These are phyloP conservation scores for Pogonognathellus flavescens DNA, from an alignment of 1,140 invertebrate species.

Conservation along the genomic window DNA sequence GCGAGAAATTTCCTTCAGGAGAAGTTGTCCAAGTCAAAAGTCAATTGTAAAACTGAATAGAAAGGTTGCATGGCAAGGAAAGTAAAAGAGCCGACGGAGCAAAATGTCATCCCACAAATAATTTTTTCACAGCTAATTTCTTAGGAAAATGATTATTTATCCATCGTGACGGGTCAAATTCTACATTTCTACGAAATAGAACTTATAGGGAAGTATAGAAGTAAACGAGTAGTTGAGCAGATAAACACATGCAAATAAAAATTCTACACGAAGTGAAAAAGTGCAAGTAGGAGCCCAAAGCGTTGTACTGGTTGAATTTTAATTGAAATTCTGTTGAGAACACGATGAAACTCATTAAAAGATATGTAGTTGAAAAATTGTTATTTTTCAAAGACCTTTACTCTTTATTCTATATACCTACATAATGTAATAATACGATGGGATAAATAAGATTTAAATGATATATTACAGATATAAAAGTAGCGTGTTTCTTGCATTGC, in stretches of 20 bases:
- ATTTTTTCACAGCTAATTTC: conserved; percentile 1
- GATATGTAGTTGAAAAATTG: neutral
- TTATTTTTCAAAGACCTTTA: conserved; percentile 9
- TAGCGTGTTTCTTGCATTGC: conserved; percentile 22
- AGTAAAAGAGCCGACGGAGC: neutral
- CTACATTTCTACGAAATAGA: neutral
- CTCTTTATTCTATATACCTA: neutral
- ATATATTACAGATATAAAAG: neutral
- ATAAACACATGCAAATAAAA: neutral
- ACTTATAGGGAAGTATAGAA: neutral
- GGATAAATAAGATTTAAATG: conserved; percentile 19
- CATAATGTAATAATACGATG: conserved; percentile 7
- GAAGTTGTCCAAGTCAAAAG: too few relatives aligned
- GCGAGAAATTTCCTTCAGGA: too few relatives aligned
- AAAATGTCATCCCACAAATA: neutral
- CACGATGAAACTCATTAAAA: neutral
- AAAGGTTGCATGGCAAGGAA: neutral
- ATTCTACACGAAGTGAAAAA: neutral
- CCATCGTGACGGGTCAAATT: neutral
- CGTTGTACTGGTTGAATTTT: conserved; percentile 8
- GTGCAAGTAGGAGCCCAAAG: neutral
- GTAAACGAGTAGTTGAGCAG: neutral
- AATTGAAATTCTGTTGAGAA: conserved; percentile 23
- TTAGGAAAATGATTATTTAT: neutral
- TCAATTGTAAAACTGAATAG: too few relatives aligned